These are phyloP conservation scores for Microctonus brassicae DNA, from an alignment of 2,888 invertebrate genomes.

Conservation along the genomic window DNA sequence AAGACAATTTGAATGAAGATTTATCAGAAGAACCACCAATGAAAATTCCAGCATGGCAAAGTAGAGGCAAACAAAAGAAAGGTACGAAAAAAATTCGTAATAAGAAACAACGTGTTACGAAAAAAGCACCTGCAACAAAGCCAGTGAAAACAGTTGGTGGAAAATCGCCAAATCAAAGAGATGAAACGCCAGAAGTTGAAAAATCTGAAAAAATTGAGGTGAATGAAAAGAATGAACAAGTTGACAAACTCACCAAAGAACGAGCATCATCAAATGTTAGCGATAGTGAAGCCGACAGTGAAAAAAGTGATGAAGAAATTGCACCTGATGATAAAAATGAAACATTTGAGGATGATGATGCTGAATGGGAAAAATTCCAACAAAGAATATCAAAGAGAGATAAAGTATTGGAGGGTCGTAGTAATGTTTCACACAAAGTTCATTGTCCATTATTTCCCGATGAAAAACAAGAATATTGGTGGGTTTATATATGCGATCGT, in stretches of 20 bases:
- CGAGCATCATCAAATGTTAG: slow-evolving; percentile 29
- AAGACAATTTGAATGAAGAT: slow-evolving; percentile 70
- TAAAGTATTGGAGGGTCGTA: slow-evolving; percentile 89
- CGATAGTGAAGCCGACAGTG: slow-evolving; percentile 70
- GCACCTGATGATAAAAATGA: slow-evolving; percentile 73
- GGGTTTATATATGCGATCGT: slow-evolving; percentile 97
- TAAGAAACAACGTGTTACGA: slow-evolving; percentile 65
- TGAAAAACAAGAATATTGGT: slow-evolving; percentile 99
- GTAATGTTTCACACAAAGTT: slow-evolving; percentile 94
- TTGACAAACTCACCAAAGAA: slow-evolving; percentile 42
- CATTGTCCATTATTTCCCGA: slow-evolving; percentile 97
- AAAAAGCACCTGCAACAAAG: slow-evolving; percentile 52
- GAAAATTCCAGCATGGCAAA: slow-evolving; percentile 86
- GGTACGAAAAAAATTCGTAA: slow-evolving; percentile 76
- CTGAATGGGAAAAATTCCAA: slow-evolving; percentile 95
- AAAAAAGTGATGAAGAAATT: slow-evolving; percentile 72
- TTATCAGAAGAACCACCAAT: slow-evolving; percentile 63
- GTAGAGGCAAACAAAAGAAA: slow-evolving; percentile 75
- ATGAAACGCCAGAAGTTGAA: neutral
- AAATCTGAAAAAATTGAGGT: neutral
- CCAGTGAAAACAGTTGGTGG: slow-evolving; percentile 22
- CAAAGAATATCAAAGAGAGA: slow-evolving; percentile 89
- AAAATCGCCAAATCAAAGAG: slow-evolving; percentile 16
- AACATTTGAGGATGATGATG: slow-evolving; percentile 77
- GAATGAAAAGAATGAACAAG: slow-evolving; percentile 3